Evolutionary conservation across 92 coral and sea anemone genomes (phyloP).

Genomic region (Parazoanthus darwini): DNA sequence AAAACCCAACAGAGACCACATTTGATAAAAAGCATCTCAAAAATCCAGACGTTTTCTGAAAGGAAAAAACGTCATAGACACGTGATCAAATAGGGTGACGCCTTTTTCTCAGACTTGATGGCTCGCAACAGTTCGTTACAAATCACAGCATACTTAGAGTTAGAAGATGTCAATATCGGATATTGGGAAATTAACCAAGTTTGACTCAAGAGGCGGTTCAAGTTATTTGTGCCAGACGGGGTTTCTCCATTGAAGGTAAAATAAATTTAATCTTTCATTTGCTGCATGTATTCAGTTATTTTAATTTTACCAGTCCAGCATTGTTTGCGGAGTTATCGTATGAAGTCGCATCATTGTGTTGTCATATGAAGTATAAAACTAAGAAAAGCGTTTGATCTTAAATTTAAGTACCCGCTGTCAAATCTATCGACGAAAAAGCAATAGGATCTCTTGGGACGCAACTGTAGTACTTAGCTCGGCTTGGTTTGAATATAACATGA

Average conservation of each 20-base stretch:
- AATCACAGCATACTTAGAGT: background rate
- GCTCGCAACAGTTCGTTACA: constrained; percentile 34
- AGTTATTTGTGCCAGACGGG: background rate
- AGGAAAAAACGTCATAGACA: constrained; percentile 9
- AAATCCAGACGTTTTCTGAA: background rate
- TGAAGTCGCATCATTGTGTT: background rate
- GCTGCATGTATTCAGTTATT: background rate
- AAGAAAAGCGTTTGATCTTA: background rate
- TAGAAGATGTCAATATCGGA: background rate
- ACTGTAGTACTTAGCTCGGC: background rate
- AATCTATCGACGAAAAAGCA: background rate
- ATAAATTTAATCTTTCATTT: background rate
- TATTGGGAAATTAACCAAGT: constrained; percentile 15
- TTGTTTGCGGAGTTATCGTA: background rate
- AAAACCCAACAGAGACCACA: background rate
- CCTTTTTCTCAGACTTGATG: constrained; percentile 33
- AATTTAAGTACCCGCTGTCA: background rate
- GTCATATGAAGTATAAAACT: background rate
- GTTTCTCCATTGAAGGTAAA: constrained; percentile 8
- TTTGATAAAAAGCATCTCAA: background rate
- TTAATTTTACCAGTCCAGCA: background rate
- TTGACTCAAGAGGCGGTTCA: background rate
- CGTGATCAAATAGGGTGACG: constrained; percentile 30
- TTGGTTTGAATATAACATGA: background rate
- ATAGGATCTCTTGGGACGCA: background rate